A percentile compares a stretch with the other conserved stretches of the same genome.
phyloP scores from a whole-genome alignment of 2,888 invertebrate species.

The Tribolium freemani region DNA sequence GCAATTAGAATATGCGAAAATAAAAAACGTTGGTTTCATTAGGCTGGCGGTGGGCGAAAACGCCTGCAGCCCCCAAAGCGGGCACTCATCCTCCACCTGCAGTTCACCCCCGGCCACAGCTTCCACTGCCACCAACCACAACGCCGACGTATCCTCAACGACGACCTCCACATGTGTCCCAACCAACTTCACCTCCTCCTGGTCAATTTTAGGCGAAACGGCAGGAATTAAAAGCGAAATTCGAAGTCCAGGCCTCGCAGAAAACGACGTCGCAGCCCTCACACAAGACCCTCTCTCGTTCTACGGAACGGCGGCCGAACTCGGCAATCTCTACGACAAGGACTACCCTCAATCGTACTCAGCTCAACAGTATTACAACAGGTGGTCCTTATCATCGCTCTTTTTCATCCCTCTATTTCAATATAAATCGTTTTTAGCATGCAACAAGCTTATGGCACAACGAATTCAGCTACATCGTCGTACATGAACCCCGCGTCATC shows the following conservation, averaged over 20 bases:
- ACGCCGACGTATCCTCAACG: slow-evolving; percentile 58
- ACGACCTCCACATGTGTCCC: slow-evolving; percentile 58
- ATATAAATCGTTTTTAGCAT: slow-evolving; percentile 61
- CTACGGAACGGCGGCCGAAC: slow-evolving; percentile 65
- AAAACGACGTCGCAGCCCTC: slow-evolving; percentile 67
- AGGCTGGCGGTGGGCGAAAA: slow-evolving; percentile 65
- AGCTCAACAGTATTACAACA: slow-evolving; percentile 83
- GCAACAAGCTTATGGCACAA: slow-evolving; percentile 68
- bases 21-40: slow-evolving; percentile 15
- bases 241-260: slow-evolving; percentile 78
- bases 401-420: background rate
- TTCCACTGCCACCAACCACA: slow-evolving; percentile 55
- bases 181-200: slow-evolving; percentile 63
- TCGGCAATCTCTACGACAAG: slow-evolving; percentile 64
- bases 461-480: slow-evolving; percentile 61
- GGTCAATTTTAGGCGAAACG: slow-evolving; percentile 61
- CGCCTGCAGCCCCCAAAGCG: slow-evolving; percentile 72
- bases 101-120: slow-evolving; percentile 70
- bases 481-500: slow-evolving; percentile 64
- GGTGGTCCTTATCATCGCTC: slow-evolving; percentile 64
- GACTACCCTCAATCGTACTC: slow-evolving; percentile 72
- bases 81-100: slow-evolving; percentile 73
- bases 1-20: no score
- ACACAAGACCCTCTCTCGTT: slow-evolving; percentile 61
- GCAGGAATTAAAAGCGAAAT: slow-evolving; percentile 79